Conservation (phyloP, 2,797 vertebrate genomes). For the Rhodeus uyekii region DNA sequence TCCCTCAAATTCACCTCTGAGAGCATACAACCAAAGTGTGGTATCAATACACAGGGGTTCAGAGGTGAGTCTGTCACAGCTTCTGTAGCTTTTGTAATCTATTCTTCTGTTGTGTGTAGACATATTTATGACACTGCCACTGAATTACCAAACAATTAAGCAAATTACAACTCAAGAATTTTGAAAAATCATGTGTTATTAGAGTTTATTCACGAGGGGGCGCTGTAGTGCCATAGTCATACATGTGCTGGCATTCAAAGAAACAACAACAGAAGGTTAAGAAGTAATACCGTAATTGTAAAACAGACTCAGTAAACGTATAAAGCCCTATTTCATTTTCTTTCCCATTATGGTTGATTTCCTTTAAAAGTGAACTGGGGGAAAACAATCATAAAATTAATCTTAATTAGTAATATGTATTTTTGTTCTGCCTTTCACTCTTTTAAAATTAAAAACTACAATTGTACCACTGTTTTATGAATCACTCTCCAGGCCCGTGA, state of each 20-base stretch:
- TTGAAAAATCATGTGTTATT: background rate
- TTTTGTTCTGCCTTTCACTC: background rate
- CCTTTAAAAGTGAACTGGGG: background rate
- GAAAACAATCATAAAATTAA: background rate
- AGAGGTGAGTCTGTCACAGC: background rate
- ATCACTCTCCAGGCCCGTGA: background rate
- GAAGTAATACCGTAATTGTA: background rate
- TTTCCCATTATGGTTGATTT: background rate
- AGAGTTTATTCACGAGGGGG: background rate
- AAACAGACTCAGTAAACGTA: background rate
- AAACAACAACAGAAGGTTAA: too few species aligned
- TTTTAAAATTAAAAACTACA: background rate
- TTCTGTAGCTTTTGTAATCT: background rate
- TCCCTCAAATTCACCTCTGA: background rate
- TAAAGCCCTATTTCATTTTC: background rate
- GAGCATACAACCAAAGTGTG: background rate
- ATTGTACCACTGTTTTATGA: background rate
- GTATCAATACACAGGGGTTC: background rate
- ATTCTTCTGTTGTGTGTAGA: background rate
- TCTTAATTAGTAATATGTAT: background rate
- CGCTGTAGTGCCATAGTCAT: background rate
- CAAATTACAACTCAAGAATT: background rate
- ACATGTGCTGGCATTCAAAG: background rate
- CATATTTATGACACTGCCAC: background rate
- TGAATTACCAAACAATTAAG: background rate